Percentiles rank a stretch among this genome's conserved stretches.
phyloP scores from a whole-genome alignment of 2,888 invertebrate species.

The Gerosis bhagava region DNA sequence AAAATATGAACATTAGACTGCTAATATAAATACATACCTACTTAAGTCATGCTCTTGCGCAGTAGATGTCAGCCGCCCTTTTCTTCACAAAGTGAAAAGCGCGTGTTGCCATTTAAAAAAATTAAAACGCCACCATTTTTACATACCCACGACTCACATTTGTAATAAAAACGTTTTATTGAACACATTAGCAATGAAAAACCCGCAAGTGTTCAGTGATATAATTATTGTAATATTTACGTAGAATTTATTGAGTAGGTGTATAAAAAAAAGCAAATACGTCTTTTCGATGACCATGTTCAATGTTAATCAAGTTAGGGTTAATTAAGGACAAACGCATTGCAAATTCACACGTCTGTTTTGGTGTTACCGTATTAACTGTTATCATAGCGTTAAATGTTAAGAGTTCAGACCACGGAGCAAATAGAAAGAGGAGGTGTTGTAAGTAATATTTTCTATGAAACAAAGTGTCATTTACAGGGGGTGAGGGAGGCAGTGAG shows the following conservation, averaged over 20 bases:
- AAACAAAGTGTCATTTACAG: no score
- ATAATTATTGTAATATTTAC: conserved; percentile 31
- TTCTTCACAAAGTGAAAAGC: conserved; percentile 32
- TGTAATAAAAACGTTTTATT: conserved; percentile 24
- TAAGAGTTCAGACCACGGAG: conserved; percentile 55
- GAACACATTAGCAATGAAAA: conserved; percentile 19
- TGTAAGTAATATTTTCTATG: no score
- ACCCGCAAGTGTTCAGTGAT: conserved; percentile 34
- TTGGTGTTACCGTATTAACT: conserved; percentile 66
- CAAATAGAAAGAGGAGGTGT: no score
- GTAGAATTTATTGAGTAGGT: conserved; percentile 26
- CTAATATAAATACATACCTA: no score
- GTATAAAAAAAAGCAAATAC: conserved; percentile 46
- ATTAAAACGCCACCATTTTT: no score
- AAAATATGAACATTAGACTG: no score
- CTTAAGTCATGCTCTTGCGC: no score
- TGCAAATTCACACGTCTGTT: conserved; percentile 66
- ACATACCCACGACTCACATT: no score
- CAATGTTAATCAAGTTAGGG: conserved; percentile 44
- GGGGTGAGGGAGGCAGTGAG: no score
- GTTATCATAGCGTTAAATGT: conserved; percentile 63
- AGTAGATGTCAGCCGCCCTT: conserved; percentile 32
- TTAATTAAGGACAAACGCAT: conserved; percentile 56
- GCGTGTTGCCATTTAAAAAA: no score
- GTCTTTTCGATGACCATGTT: conserved; percentile 46